Percentiles rank a stretch among this genome's conserved stretches.
Conservation (phyloP, 2,888 invertebrate species). For the Alviniconcha strummeri region DNA sequence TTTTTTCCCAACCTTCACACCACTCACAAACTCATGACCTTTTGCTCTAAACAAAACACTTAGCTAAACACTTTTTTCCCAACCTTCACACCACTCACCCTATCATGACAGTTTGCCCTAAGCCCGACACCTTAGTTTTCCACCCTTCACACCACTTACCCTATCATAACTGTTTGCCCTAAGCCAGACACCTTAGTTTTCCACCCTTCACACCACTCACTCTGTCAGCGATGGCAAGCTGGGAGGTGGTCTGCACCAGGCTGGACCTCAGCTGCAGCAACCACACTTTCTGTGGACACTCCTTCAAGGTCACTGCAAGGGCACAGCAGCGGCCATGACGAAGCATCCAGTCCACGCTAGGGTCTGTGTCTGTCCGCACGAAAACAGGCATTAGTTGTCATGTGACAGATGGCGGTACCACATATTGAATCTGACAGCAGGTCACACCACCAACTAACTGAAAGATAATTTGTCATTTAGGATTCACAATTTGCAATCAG, state of each 20-base stretch:
- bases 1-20: no score
- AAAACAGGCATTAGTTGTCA: no score
- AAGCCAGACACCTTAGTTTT: no score
- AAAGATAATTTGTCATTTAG: no score
- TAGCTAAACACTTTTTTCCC: neutral
- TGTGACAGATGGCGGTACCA: no score
- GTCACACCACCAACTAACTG: no score
- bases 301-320: conserved; percentile 90
- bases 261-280: conserved; percentile 81
- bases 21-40: no score
- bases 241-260: conserved; percentile 82
- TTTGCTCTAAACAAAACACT: no score
- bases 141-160: neutral
- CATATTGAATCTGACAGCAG: no score
- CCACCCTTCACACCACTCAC: conserved; percentile 56
- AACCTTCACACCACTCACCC: neutral
- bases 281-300: conserved; percentile 83
- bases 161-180: no score
- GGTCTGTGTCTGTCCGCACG: conserved; percentile 49
- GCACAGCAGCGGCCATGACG: conserved; percentile 90
- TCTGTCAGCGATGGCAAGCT: conserved; percentile 85
- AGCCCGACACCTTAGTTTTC: neutral
- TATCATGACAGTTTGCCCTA: no score
- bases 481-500: no score
- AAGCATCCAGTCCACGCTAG: conserved; percentile 80